Evolutionary conservation across 2,888 invertebrate genomes (phyloP).

Genomic region (Volucella inanis): DNA sequence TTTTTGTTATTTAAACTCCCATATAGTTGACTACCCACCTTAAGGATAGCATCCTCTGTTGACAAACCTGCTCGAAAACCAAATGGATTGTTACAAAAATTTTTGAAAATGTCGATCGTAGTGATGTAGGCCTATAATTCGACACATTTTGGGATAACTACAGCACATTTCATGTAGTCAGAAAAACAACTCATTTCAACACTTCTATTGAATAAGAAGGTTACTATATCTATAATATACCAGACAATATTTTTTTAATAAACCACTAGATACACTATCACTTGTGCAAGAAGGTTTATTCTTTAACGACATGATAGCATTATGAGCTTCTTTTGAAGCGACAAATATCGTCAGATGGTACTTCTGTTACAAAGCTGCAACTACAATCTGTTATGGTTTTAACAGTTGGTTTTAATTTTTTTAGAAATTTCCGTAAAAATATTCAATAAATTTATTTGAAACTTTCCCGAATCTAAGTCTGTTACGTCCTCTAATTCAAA

Average conservation of each 20-base stretch:
- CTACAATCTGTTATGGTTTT: background rate
- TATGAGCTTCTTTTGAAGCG: no score
- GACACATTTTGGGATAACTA: background rate
- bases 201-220: background rate
- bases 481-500: background rate
- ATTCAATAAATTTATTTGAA: background rate
- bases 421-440: no score
- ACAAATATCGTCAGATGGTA: background rate
- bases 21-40: no score
- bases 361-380: background rate
- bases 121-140: background rate
- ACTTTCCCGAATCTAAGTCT: background rate
- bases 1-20: no score
- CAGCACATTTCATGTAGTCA: background rate
- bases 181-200: background rate
- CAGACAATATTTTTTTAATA: slow-evolving; percentile 1
- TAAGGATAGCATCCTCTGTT: no score
- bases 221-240: no score
- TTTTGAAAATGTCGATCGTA: background rate
- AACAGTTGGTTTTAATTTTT: slow-evolving; percentile 3
- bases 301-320: no score
- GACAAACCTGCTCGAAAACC: no score
- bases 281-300: no score
- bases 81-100: slow-evolving; percentile 15
- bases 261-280: slow-evolving; percentile 16